phyloP scores from a whole-genome alignment of 2,888 invertebrate species.

The Eristalinus sepulchralis region DNA sequence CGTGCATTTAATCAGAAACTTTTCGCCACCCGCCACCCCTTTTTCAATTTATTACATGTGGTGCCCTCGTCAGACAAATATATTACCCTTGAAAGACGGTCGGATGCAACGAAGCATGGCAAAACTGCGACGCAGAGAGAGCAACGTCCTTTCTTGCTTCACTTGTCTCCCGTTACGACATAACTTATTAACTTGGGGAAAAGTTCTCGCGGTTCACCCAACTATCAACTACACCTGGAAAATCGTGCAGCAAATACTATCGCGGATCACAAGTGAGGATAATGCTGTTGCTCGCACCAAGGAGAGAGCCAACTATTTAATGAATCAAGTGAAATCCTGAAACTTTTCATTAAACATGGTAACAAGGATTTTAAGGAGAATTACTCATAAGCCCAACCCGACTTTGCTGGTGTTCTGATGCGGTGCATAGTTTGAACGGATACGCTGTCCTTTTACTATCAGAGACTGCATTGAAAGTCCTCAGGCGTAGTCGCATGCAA shows the following conservation, averaged over 20 bases:
- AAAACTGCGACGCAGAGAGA: neutral
- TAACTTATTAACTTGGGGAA: conserved; percentile 32
- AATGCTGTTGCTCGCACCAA: conserved; percentile 15
- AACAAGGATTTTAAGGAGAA: conserved; percentile 1
- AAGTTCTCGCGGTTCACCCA: conserved; percentile 19
- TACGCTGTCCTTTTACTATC: neutral
- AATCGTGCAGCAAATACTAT: conserved; percentile 36
- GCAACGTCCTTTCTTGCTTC: conserved; percentile 1
- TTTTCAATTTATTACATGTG: conserved; percentile 12
- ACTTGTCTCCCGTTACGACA: neutral
- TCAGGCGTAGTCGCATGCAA: conserved; percentile 12
- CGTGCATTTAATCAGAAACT: conserved; percentile 29
- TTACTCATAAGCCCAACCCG: neutral
- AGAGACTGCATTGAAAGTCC: conserved; percentile 7
- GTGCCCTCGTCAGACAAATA: neutral
- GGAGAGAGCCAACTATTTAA: conserved; percentile 35
- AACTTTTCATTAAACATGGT: conserved; percentile 56
- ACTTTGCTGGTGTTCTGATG: too few species aligned
- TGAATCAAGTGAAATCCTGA: conserved; percentile 49
- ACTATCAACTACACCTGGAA: conserved; percentile 57
- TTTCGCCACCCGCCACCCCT: neutral
- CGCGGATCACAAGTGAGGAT: conserved; percentile 46
- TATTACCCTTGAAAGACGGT: neutral
- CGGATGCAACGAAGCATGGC: neutral
- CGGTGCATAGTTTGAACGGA: neutral